Conservation (phyloP, 2,797 vertebrate species). For the Malurus leucopterus region DNA sequence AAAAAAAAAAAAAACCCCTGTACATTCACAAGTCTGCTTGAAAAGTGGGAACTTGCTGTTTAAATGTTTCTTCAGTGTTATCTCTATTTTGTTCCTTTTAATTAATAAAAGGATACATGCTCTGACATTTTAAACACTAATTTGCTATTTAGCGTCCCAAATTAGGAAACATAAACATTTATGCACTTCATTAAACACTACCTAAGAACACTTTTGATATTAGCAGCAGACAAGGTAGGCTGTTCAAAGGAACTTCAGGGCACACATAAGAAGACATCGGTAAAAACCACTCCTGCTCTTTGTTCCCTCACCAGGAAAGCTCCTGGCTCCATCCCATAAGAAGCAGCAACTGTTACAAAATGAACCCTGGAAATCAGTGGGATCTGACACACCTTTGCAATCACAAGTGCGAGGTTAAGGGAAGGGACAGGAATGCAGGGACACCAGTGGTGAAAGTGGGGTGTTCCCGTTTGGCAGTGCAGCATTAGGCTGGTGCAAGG, state of each 20-base stretch:
- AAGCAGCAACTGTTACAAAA: background rate
- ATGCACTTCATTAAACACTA: slow-evolving; percentile 36
- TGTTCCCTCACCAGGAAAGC: rapidly evolving
- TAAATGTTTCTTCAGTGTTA: background rate
- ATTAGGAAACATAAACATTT: slow-evolving; percentile 41
- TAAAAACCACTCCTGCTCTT: background rate
- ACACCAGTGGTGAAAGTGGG: rapidly evolving
- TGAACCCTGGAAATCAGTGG: background rate
- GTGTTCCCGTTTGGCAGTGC: background rate
- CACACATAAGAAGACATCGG: rapidly evolving
- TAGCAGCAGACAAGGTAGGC: background rate
- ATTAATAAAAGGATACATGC: slow-evolving; percentile 28
- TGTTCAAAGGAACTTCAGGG: background rate
- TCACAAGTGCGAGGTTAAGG: background rate
- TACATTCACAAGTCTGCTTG: background rate
- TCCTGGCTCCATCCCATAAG: background rate
- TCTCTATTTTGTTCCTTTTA: slow-evolving; percentile 34
- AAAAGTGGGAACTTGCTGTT: background rate
- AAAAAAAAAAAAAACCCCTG: background rate
- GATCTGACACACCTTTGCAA: rapidly evolving
- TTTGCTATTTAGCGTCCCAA: slow-evolving; percentile 45
- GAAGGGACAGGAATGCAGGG: background rate
- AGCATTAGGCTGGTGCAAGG: rapidly evolving
- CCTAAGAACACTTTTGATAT: slow-evolving; percentile 37
- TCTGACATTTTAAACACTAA: slow-evolving; percentile 22